A percentile compares a stretch with the other conserved stretches of the same genome.
phyloP scores from a whole-genome alignment of 2,888 invertebrate genomes.

The Xanthostigma xanthostigma region DNA sequence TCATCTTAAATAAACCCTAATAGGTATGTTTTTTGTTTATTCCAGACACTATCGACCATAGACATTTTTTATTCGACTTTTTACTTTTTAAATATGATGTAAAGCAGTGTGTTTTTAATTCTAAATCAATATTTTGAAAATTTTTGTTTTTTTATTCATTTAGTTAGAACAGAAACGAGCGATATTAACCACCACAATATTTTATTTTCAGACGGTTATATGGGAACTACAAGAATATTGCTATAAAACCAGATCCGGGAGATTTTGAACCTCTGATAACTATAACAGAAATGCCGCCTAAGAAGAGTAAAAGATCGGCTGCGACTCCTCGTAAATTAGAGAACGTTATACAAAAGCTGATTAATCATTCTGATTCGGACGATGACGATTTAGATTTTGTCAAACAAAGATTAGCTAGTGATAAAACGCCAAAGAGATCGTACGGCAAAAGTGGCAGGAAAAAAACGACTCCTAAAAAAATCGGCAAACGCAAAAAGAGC shows the following conservation, averaged over 20 bases:
- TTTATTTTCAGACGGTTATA: conserved; percentile 4
- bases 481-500: not conserved
- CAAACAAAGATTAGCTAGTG: not conserved
- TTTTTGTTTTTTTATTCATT: too few species aligned
- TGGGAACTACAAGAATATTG: conserved; percentile 5
- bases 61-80: too few species aligned
- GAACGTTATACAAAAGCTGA: conserved; percentile 1
- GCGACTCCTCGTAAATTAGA: not conserved
- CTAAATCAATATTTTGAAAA: too few species aligned
- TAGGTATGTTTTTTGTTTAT: too few species aligned
- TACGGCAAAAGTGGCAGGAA: not conserved
- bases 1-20: too few species aligned
- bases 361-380: not conserved
- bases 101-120: too few species aligned
- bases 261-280: conserved; percentile 11
- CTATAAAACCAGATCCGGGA: conserved; percentile 8
- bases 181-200: not conserved
- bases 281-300: conserved; percentile 8
- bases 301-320: not conserved
- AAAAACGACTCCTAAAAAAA: conserved; percentile 4
- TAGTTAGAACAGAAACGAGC: too few species aligned
- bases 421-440: not conserved
- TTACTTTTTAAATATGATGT: too few species aligned
- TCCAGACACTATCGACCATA: too few species aligned
- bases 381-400: conserved; percentile 4